These are phyloP conservation scores for Scolopax mira DNA, from an alignment of 2,113 vertebrate genomes.

Conservation along the genomic window DNA sequence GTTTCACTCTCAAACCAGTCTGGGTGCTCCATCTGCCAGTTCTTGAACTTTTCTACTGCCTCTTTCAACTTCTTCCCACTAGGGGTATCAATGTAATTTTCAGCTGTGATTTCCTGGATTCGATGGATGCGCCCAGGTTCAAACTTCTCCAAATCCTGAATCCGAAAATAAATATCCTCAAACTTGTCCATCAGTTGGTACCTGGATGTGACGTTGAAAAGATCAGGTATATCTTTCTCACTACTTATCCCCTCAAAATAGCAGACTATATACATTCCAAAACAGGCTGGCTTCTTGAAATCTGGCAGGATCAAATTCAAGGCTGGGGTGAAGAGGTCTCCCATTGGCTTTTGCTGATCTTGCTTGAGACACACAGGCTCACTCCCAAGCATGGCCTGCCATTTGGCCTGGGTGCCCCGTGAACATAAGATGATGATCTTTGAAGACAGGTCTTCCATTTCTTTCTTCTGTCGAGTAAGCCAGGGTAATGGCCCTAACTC, in stretches of 20 bases:
- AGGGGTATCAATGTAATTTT: conserved; percentile 76
- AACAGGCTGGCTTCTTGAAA: conserved; percentile 84
- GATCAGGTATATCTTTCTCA: conserved; percentile 82
- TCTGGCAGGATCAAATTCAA: conserved; percentile 89
- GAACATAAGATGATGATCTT: conserved; percentile 94
- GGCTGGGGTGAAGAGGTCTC: conserved; percentile 90
- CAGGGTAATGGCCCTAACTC: conserved; percentile 84
- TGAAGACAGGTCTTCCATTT: conserved; percentile 76
- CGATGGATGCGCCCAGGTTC: conserved; percentile 82
- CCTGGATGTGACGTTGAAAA: conserved; percentile 82
- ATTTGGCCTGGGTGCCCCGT: conserved; percentile 88
- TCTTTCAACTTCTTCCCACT: conserved; percentile 79
- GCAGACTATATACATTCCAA: conserved; percentile 90
- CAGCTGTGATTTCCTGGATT: conserved; percentile 77
- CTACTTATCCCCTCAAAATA: conserved; percentile 87
- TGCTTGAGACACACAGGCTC: conserved; percentile 76
- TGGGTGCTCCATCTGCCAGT: conserved; percentile 78
- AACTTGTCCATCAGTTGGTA: conserved; percentile 92
- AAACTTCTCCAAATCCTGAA: conserved; percentile 90
- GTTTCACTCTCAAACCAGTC: conserved; percentile 90
- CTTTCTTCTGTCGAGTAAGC: conserved; percentile 86
- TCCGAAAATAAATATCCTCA: conserved; percentile 91
- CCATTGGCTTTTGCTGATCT: conserved; percentile 76
- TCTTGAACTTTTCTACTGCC: conserved; percentile 81
- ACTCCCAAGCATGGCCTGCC: conserved; percentile 86